Base-by-base conservation (phyloP, 2,888 invertebrate genomes). In the Polylopha cassiicola region DNA sequence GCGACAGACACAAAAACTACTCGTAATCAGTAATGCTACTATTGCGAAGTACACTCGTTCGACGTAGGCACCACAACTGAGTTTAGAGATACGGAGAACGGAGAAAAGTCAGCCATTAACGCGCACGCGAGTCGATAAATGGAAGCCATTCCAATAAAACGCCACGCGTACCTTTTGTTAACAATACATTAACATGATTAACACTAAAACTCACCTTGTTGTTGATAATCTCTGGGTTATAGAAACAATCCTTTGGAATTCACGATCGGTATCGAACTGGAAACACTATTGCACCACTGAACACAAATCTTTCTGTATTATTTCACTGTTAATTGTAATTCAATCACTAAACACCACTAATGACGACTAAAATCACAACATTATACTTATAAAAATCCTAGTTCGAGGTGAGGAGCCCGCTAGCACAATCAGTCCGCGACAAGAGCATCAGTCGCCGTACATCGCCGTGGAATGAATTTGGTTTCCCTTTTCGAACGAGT, bases 401-500 rank as follows among this genome's bases (percentile, higher is more conserved):
- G 68, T 59, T 59, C 71, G 67, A 69, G 58, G 71, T 66, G 60
- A 59, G 71, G 64, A 73, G 72, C 74, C 77, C 81, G 77, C 72
- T 75, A 72, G 62, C 69, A 80, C 76, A 61, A 66, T 53, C 59
- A 71, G 66, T 74, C 66, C 76, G 77, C 80, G 81, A 80, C 76
- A 79, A 77, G 81, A 79, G 82, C 76, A 76, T 84, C 84, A 84
- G 79, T 80, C 77, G 78, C 74, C 73, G 74, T 72, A 75, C 78
- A 78, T 82, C 76, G 81, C 78, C 79, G 76, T 79, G 80, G 78
- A 85, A 82, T 82, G 84, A 82, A 60, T 72, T 72, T 63, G 64
- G 76, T 78, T 84, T 82, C 82, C 78, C 77, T 82, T 82, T 79
- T 75, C 73, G 80, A 81, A 81, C 84, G 78, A 80, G 81, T 82